These are phyloP conservation scores for Boloria euphrosyne DNA, from an alignment of 2,888 invertebrate genomes.

Conservation along the genomic window DNA sequence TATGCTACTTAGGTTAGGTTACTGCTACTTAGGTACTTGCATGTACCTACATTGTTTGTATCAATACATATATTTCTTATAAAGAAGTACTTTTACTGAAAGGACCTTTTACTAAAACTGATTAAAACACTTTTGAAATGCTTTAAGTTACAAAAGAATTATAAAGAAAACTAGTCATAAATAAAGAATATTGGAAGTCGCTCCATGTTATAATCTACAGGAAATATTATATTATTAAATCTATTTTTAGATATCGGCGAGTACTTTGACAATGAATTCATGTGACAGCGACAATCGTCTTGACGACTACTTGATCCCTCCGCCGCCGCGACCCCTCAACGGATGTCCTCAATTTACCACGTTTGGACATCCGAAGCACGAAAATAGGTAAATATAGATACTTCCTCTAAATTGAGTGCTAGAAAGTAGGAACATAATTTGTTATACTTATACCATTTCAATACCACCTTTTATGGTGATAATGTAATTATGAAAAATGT, in stretches of 20 bases:
- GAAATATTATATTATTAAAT: background rate
- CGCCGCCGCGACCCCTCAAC: conserved; percentile 82
- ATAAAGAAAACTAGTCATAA: too few species aligned
- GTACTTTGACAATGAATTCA: conserved; percentile 75
- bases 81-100: too few species aligned
- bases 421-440: background rate
- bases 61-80: too few species aligned
- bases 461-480: background rate
- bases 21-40: too few species aligned
- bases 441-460: background rate
- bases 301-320: conserved; percentile 85
- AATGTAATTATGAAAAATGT: too few species aligned
- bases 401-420: background rate
- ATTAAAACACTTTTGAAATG: too few species aligned
- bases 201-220: background rate
- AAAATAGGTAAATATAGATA: conserved; percentile 55
- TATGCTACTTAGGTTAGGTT: too few species aligned
- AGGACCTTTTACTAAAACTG: too few species aligned
- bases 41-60: too few species aligned
- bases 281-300: conserved; percentile 70
- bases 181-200: too few species aligned
- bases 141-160: too few species aligned
- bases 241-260: conserved; percentile 64
- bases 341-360: conserved; percentile 74
- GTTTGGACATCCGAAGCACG: conserved; percentile 74